Conservation (phyloP, 2,113 vertebrate genomes). For the Dasyurus viverrinus region DNA sequence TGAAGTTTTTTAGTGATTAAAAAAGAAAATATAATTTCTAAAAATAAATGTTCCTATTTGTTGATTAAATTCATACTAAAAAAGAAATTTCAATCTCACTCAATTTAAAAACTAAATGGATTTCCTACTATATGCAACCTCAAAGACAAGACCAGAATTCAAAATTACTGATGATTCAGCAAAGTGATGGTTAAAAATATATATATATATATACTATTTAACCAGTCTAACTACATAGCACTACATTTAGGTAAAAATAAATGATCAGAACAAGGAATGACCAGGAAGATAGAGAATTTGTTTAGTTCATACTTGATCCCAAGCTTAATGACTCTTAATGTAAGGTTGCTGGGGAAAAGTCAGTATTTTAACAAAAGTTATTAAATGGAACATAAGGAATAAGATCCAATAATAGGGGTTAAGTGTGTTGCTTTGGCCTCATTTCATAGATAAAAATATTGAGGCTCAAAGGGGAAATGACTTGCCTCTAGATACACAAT, state of each 20-base stretch:
- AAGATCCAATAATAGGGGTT: background rate
- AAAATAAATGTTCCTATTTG: too few species aligned
- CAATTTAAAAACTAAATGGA: background rate
- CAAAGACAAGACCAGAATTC: slow-evolving; percentile 37
- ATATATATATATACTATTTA: too few species aligned
- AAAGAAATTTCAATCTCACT: too few species aligned
- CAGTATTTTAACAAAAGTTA: slow-evolving; percentile 16
- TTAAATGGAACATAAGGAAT: slow-evolving; percentile 30
- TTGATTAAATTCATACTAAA: too few species aligned
- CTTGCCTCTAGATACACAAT: too few species aligned
- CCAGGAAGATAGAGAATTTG: slow-evolving; percentile 2
- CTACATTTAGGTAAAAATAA: slow-evolving; percentile 19
- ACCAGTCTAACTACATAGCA: slow-evolving; percentile 27
- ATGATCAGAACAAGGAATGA: background rate
- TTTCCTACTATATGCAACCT: slow-evolving; percentile 13
- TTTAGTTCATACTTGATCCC: slow-evolving; percentile 13
- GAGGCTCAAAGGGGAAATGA: too few species aligned
- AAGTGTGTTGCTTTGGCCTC: too few species aligned
- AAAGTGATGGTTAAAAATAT: slow-evolving; percentile 13
- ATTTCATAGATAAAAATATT: too few species aligned
- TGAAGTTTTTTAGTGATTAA: too few species aligned
- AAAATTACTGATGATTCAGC: slow-evolving; percentile 28
- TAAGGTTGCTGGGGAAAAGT: background rate
- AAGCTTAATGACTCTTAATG: slow-evolving; percentile 25
- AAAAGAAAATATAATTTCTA: too few species aligned